Evolutionary conservation across 2,888 invertebrate species (phyloP).

Genomic region (Stenichneumon culpator): DNA sequence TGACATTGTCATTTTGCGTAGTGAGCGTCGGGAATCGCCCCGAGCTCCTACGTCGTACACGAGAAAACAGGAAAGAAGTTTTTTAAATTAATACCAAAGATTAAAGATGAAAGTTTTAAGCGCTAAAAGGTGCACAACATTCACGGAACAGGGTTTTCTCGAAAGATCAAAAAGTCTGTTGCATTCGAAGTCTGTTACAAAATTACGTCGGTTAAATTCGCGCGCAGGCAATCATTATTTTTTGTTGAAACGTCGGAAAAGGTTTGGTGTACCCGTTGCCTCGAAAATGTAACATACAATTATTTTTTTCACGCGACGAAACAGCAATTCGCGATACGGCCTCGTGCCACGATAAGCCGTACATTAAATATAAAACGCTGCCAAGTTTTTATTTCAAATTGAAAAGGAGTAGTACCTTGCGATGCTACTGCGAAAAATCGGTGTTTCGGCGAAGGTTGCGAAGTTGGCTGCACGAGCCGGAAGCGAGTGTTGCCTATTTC

Average conservation of each 20-base stretch:
- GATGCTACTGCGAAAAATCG: too few species aligned
- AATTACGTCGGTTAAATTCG: background rate
- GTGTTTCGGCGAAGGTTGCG: too few species aligned
- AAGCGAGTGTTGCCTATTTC: too few species aligned
- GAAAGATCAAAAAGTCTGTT: slow-evolving; percentile 29
- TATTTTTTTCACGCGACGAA: slow-evolving; percentile 23
- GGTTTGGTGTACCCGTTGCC: background rate
- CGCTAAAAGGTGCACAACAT: slow-evolving; percentile 15
- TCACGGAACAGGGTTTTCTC: slow-evolving; percentile 50
- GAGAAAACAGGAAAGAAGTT: background rate
- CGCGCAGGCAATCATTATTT: background rate
- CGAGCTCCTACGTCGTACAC: slow-evolving; percentile 8
- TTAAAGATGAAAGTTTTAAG: slow-evolving; percentile 28
- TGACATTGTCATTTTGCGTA: slow-evolving; percentile 77
- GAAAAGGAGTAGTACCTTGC: background rate
- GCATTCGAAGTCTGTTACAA: slow-evolving; percentile 14
- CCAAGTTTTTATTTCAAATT: slow-evolving; percentile 46
- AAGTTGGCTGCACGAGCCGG: too few species aligned
- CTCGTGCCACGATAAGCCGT: slow-evolving; percentile 16
- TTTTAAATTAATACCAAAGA: background rate
- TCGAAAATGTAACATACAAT: slow-evolving; percentile 25
- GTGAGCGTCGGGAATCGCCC: slow-evolving; percentile 34
- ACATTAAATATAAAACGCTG: slow-evolving; percentile 35
- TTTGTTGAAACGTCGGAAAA: background rate
- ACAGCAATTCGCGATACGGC: slow-evolving; percentile 15